These are phyloP conservation scores for Magallana angulata DNA, from an alignment of 1,140 invertebrate species.

Conservation along the genomic window DNA sequence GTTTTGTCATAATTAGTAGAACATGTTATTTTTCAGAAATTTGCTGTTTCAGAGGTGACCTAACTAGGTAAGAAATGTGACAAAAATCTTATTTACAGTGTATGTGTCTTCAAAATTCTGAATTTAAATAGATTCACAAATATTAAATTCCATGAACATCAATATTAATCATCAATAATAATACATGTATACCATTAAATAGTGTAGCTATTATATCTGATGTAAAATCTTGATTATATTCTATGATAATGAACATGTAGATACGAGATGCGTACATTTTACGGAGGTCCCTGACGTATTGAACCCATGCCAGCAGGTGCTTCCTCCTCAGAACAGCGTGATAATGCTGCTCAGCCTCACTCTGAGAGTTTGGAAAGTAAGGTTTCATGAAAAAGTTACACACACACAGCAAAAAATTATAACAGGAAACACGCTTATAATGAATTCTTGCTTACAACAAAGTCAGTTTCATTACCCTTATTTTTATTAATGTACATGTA, in stretches of 20 bases:
- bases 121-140: background rate
- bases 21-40: no score
- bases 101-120: background rate
- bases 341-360: conserved; percentile 56
- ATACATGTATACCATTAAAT: background rate
- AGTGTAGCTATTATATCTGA: background rate
- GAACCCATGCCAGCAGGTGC: conserved; percentile 54
- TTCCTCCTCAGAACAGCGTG: conserved; percentile 50
- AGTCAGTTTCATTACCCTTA: no score
- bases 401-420: no score
- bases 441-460: no score
- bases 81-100: background rate
- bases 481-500: no score
- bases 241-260: background rate
- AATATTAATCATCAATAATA: background rate
- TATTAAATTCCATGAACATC: background rate
- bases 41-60: no score
- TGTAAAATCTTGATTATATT: no score
- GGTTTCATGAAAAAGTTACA: no score
- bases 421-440: no score
- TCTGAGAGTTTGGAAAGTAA: conserved; percentile 38
- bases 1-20: no score
- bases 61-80: no score
- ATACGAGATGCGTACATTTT: background rate
- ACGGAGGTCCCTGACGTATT: background rate